Conservation (phyloP, 1,140 invertebrate species). For the Pogonus chalceus region DNA sequence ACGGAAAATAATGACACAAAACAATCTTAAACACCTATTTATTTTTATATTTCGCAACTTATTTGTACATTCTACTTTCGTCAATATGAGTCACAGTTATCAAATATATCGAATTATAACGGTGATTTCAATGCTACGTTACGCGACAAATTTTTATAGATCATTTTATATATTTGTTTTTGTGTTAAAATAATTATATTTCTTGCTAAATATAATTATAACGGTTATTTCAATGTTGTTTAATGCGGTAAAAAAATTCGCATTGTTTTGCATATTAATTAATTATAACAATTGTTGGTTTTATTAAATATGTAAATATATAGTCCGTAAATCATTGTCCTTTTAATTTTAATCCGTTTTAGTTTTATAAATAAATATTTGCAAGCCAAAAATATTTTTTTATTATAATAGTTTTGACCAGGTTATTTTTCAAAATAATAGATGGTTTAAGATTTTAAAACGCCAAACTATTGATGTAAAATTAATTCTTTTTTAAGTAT, state of each 20-base stretch:
- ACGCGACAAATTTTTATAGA: neutral
- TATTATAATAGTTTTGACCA: too few relatives aligned
- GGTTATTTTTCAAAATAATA: too few relatives aligned
- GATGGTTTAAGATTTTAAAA: too few relatives aligned
- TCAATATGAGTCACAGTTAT: neutral
- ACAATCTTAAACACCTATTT: neutral
- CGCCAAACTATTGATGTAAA: too few relatives aligned
- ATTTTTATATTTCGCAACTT: neutral
- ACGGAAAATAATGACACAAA: neutral
- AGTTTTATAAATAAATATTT: too few relatives aligned
- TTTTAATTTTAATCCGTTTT: too few relatives aligned
- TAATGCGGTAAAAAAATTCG: neutral
- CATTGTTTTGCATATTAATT: neutral
- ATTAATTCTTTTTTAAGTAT: too few relatives aligned
- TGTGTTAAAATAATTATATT: neutral
- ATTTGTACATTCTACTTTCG: conserved; percentile 4
- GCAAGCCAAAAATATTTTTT: too few relatives aligned
- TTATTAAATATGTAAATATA: neutral
- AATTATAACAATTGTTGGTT: neutral
- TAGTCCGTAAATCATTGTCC: too few relatives aligned
- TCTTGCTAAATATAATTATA: neutral
- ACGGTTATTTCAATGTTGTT: neutral
- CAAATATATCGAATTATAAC: neutral
- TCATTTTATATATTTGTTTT: neutral
- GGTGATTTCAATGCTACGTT: neutral